phyloP scores from a whole-genome alignment of 2,888 invertebrate genomes.

The Hymenopus coronatus region DNA sequence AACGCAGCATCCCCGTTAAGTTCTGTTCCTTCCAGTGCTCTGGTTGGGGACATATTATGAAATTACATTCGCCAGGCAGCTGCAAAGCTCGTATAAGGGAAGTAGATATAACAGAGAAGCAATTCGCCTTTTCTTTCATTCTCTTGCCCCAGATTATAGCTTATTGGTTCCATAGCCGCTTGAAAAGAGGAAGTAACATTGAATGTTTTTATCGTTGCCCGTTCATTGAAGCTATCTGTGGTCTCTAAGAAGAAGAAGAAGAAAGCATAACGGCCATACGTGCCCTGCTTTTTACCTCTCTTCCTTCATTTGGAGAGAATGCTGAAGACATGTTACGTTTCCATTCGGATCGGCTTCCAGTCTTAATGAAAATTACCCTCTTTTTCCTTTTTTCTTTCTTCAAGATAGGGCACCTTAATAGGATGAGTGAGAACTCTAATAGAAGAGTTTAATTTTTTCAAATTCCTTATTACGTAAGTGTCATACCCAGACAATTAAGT shows the following conservation, averaged over 20 bases:
- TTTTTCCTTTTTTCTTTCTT: neutral
- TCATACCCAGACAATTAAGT: neutral
- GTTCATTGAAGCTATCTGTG: neutral
- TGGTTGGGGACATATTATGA: neutral
- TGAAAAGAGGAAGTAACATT: neutral
- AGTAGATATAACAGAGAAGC: neutral
- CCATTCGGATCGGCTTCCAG: neutral
- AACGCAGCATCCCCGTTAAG: too few relatives aligned
- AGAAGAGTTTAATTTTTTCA: neutral
- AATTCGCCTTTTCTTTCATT: slow-evolving; percentile 3
- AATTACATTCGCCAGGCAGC: neutral
- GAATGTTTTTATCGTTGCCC: neutral
- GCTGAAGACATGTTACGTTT: neutral
- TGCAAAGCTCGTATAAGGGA: neutral
- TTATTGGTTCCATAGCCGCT: neutral
- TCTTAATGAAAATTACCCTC: neutral
- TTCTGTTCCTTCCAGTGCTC: neutral
- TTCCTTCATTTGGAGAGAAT: neutral
- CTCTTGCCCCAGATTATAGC: neutral
- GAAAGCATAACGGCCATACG: neutral
- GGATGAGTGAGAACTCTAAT: neutral
- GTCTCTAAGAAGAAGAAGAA: neutral
- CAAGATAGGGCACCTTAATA: neutral
- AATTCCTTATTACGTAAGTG: neutral
- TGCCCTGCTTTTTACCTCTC: neutral